phyloP scores from a whole-genome alignment of 2,888 invertebrate species.

The Bugulina stolonifera region DNA sequence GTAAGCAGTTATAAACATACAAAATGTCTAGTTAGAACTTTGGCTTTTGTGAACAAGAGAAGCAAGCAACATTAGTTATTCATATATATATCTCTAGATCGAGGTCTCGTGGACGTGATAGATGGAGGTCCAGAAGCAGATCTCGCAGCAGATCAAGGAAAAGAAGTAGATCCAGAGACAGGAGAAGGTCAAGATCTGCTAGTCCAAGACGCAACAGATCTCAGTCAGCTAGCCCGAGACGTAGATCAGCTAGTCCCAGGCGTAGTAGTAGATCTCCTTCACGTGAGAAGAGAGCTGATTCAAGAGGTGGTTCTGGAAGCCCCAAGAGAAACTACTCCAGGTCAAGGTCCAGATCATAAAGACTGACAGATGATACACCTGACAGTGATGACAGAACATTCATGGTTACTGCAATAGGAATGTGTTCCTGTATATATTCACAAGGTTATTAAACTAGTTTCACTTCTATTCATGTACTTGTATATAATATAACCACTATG shows the following conservation, averaged over 20 bases:
- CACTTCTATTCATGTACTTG: not conserved
- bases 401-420: not conserved
- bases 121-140: not conserved
- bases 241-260: not conserved
- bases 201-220: conserved; percentile 15
- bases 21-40: too few species aligned
- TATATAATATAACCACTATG: not conserved
- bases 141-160: conserved; percentile 1
- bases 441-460: not conserved
- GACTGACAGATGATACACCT: not conserved
- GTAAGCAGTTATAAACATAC: too few species aligned
- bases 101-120: conserved; percentile 32
- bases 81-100: too few species aligned
- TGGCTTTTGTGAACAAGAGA: not conserved
- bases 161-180: conserved; percentile 37
- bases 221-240: not conserved
- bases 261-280: not conserved
- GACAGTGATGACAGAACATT: too few species aligned
- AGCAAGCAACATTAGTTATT: too few species aligned
- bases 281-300: not conserved
- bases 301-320: not conserved
- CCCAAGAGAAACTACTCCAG: not conserved
- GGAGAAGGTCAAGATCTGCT: conserved; percentile 38
- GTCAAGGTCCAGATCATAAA: not conserved
- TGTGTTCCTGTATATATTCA: not conserved